Conservation (phyloP, 2,888 invertebrate species). For the Tipula confusa region DNA sequence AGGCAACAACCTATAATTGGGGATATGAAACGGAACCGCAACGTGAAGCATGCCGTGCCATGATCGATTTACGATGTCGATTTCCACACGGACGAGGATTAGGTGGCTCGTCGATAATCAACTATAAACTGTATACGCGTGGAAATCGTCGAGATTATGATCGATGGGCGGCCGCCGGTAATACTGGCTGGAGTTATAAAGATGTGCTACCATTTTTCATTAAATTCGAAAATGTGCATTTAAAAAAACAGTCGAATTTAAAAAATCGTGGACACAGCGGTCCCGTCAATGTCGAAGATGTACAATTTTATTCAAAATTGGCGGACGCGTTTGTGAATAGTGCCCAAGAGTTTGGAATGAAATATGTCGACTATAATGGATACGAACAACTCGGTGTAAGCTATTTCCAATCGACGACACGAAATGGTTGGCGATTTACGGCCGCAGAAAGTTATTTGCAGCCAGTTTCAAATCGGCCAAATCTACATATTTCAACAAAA, state of each 20-base stretch:
- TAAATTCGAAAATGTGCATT: conserved; percentile 55
- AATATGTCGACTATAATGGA: conserved; percentile 65
- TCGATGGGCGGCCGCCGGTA: conserved; percentile 62
- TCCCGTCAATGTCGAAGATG: conserved; percentile 58
- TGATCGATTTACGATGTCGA: conserved; percentile 46
- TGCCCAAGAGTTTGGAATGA: conserved; percentile 61
- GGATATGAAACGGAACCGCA: conserved; percentile 69
- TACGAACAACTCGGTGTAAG: conserved; percentile 61
- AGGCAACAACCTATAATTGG: conserved; percentile 62
- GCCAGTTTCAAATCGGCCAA: conserved; percentile 51
- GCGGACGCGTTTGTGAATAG: conserved; percentile 57
- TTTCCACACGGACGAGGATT: conserved; percentile 57
- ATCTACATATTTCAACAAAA: conserved; percentile 60
- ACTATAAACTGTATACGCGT: conserved; percentile 69
- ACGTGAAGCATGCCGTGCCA: conserved; percentile 54
- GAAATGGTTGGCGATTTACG: conserved; percentile 60
- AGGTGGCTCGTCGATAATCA: conserved; percentile 59
- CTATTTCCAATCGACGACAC: conserved; percentile 59
- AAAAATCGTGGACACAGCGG: conserved; percentile 60
- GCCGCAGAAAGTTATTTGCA: conserved; percentile 62
- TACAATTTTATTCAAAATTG: conserved; percentile 53
- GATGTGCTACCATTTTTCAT: conserved; percentile 59
- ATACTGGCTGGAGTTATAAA: conserved; percentile 67
- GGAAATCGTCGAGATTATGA: conserved; percentile 71
- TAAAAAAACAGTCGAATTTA: conserved; percentile 50